phyloP scores from a whole-genome alignment of 1,140 invertebrate genomes.

The Meloidogyne exigua region DNA sequence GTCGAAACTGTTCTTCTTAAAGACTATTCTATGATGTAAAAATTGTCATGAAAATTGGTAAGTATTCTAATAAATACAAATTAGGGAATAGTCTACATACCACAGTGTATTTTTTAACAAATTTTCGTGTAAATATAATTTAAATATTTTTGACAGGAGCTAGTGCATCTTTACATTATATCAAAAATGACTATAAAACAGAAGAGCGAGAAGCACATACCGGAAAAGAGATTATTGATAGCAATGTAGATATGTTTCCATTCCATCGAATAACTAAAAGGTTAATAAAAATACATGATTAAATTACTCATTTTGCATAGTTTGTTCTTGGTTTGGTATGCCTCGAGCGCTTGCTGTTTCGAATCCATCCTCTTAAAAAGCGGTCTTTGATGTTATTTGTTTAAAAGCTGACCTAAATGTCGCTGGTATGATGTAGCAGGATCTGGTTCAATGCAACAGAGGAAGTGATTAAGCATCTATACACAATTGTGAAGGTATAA shows the following conservation, averaged over 20 bases:
- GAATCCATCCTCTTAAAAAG: slow-evolving; percentile 18
- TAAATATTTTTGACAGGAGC: background rate
- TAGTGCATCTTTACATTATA: slow-evolving; percentile 37
- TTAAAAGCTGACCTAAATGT: slow-evolving; percentile 47
- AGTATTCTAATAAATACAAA: too few relatives aligned
- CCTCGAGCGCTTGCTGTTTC: slow-evolving; percentile 12
- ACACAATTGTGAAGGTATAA: background rate
- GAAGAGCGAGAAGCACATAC: slow-evolving; percentile 55
- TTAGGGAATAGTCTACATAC: too few relatives aligned
- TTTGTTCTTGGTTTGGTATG: slow-evolving; percentile 7
- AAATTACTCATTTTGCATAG: slow-evolving; percentile 19
- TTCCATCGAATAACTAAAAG: slow-evolving; percentile 54
- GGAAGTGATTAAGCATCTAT: slow-evolving; percentile 55
- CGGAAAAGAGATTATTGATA: slow-evolving; percentile 58
- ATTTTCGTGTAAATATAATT: too few relatives aligned
- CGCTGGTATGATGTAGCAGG: slow-evolving; percentile 53
- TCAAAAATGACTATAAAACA: slow-evolving; percentile 59
- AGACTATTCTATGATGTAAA: too few relatives aligned
- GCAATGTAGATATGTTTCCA: slow-evolving; percentile 61
- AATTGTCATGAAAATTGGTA: too few relatives aligned
- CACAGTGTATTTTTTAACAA: too few relatives aligned
- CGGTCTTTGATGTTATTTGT: background rate
- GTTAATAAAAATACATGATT: slow-evolving; percentile 3
- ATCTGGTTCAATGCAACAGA: slow-evolving; percentile 60
- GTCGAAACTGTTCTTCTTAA: too few relatives aligned